Base-by-base conservation (phyloP, 1,140 invertebrate genomes). In the Zaprionus africanus region DNA sequence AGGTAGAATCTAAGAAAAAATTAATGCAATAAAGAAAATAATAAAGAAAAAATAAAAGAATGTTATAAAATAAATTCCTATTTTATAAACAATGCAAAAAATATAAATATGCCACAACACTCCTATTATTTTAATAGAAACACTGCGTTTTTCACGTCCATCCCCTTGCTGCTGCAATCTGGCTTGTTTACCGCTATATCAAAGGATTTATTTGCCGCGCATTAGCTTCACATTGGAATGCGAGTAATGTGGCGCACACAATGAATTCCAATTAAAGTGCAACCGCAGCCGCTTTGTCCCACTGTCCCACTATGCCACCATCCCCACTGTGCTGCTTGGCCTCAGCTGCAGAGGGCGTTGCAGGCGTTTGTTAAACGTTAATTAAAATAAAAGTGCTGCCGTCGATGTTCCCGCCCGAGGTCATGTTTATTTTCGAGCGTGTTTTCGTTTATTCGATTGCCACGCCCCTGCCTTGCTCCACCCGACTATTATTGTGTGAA, bases 401-500 rank as follows among this genome's bases (percentile, higher is more conserved):
- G 24, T 17, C 51, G 41, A 1, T 13, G 46, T 46, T 22, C 31
- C 36, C 0, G 58, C 41, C 17, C 4, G 12, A 19, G 26, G 62
- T 31, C 28, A 24, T 71, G 61, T 60, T 60, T 60, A 38, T 70
- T 43, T 61, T 38, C 17, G 19, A 53, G 41, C 38, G n/a, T 57
- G 56, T 66, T 69, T 81, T 81, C 63, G 62, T 81, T 81, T 34
- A 64, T 36, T 31, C 22, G 22, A 43, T 17, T 67, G 63, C 36
- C 19, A 61, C 59, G 59, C 15, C 26, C 51, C 31, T 11, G 31
- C 9, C 31, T 9, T 34, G 31, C 31, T 11, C 3, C n/a, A 7
- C 22, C 22, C 19, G 46, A 65, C 65, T 82, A 71, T 79, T 82
- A 72, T 82, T 59, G 63, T 75, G 31, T 71, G 70, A 79, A 82